Base-by-base conservation (phyloP, 2,888 invertebrate genomes). In the Chrysotoxum bicinctum region DNA sequence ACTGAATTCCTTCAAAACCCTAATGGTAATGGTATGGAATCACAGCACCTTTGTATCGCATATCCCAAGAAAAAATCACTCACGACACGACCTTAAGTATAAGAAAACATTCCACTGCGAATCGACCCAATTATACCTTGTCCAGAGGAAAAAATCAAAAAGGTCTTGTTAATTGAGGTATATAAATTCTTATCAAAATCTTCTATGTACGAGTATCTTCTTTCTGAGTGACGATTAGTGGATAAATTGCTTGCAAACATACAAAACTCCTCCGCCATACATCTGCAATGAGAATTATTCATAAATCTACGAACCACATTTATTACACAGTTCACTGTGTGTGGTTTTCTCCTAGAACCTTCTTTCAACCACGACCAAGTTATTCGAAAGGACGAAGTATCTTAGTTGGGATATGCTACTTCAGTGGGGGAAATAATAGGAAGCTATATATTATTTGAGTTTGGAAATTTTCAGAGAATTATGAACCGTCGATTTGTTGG, bases 401-500 rank as follows among this genome's bases (percentile, higher is more conserved):
- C 54, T 54, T 54, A 10, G n/a, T 19, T 1, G 8, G 19, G 10
- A 19, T 10, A 45, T 4, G 26, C 4, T 26, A 10, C n/a, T 52
- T 7, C 12, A 16, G 2, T 4, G 8, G 4, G 52, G n/a, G n/a
- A 9, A 8, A n/a, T n/a, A 40, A 50, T 5, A 7, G 52, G 7
- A 16, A 52, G n/a, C 14, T 21, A 35, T 35, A 40, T 23, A 14
- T 50, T 50, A 35, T 70, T 76, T 60, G 58, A 66, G 66, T 58
- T 58, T 52, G 50, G 30, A 76, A 76, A 77, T 66, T 70, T 60
- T 52, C 45, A 68, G 82, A 73, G 73, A 73, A 73, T 82, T 82
- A 78, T 82, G 78, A 78, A 78, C 73, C 72, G 78, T 78, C 82
- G 82, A 78, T 82, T 82, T 82, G 78, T 73, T 82, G 69, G 78